phyloP scores from a whole-genome alignment of 2,797 vertebrate species.

The Liparis tanakae region DNA sequence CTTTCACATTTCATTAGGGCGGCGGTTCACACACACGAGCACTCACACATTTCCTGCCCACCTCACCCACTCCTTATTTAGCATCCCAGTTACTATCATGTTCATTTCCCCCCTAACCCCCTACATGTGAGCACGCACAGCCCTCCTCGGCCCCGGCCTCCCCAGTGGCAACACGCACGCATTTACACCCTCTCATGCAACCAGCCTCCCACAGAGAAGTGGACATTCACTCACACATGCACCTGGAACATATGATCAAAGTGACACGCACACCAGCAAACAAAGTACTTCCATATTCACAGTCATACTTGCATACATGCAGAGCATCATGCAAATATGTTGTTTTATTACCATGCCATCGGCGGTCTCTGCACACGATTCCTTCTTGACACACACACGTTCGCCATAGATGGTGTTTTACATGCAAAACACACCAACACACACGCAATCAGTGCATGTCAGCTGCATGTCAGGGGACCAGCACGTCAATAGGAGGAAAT shows the following conservation, averaged over 20 bases:
- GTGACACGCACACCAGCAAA: constrained; percentile 62
- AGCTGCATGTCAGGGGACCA: constrained; percentile 31
- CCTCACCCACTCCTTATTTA: constrained; percentile 63
- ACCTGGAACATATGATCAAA: constrained; percentile 59
- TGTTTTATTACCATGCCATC: constrained; percentile 59
- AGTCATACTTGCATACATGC: constrained; percentile 36
- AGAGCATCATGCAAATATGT: constrained; percentile 50
- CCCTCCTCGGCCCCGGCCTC: constrained; percentile 34
- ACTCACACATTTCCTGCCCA: constrained; percentile 58
- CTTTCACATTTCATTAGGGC: constrained; percentile 76
- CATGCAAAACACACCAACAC: constrained; percentile 38
- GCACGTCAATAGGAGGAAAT: constrained; percentile 33
- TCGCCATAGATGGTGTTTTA: constrained; percentile 32
- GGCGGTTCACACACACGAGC: constrained; percentile 56
- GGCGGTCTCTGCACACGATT: constrained; percentile 44
- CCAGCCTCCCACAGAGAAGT: constrained; percentile 47
- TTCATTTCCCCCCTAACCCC: constrained; percentile 33
- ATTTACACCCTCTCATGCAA: constrained; percentile 49
- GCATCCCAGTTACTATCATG: constrained; percentile 51
- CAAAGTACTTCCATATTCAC: constrained; percentile 53
- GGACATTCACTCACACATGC: constrained; percentile 54
- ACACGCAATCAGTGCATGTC: constrained; percentile 14
- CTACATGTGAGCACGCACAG: constrained; percentile 51
- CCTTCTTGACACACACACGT: constrained; percentile 18
- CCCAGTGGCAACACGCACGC: constrained; percentile 27